These are phyloP conservation scores for Cettia cetti DNA, from an alignment of 2,113 vertebrate genomes.

Conservation along the genomic window DNA sequence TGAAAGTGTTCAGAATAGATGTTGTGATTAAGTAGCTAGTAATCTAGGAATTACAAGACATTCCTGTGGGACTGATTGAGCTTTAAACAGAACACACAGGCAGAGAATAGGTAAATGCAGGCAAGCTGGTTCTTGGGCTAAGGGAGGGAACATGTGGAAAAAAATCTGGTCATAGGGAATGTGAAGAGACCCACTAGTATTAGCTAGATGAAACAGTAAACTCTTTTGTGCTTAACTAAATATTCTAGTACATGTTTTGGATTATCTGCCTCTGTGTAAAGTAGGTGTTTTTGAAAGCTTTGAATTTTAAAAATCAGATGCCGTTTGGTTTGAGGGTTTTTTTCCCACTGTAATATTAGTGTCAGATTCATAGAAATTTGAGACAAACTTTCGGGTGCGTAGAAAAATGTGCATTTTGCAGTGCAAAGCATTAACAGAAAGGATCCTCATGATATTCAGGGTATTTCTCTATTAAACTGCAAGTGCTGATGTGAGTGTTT, in stretches of 20 bases:
- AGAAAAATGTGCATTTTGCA: not conserved
- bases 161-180: not conserved
- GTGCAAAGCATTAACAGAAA: not conserved
- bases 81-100: not conserved
- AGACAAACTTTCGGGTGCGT: not conserved
- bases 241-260: not conserved
- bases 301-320: not conserved
- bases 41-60: not conserved
- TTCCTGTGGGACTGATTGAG: not conserved
- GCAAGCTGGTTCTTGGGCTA: not conserved
- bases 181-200: not conserved
- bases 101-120: not conserved
- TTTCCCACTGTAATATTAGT: not conserved
- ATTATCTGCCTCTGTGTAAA: not conserved
- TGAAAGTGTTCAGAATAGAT: not conserved
- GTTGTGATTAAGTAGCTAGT: not conserved
- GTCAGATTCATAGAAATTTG: not conserved
- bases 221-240: not conserved
- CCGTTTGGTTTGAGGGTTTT: not conserved
- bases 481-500: not conserved
- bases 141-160: not conserved
- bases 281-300: not conserved
- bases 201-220: not conserved
- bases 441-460: not conserved
- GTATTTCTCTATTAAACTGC: not conserved